Percentiles rank a stretch among this genome's conserved stretches.
Evolutionary conservation across 2,888 invertebrate species (phyloP).

Genomic region (Phengaris arion): DNA sequence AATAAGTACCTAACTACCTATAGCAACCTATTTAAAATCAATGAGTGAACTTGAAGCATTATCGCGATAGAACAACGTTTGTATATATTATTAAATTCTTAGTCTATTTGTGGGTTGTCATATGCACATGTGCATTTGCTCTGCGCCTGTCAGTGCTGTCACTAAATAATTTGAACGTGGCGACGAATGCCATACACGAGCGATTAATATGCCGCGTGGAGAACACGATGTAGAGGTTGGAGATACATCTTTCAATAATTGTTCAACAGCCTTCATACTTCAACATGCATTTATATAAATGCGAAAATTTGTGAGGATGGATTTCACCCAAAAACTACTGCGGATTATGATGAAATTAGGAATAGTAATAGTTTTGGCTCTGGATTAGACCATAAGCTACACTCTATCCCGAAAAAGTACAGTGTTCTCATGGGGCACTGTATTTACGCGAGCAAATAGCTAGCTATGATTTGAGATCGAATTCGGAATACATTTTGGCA

Average conservation of each 20-base stretch:
- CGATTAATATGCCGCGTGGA: background rate
- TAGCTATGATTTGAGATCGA: too few relatives aligned
- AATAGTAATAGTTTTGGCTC: too few relatives aligned
- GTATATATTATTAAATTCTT: background rate
- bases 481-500: too few relatives aligned
- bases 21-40: background rate
- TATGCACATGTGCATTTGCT: constrained; percentile 13
- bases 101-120: constrained; percentile 14
- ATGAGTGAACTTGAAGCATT: background rate
- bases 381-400: too few relatives aligned
- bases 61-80: background rate
- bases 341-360: too few relatives aligned
- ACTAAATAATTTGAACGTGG: background rate
- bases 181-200: background rate
- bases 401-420: too few relatives aligned
- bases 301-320: too few relatives aligned
- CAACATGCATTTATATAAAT: background rate
- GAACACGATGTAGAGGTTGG: background rate
- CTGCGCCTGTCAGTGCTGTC: background rate
- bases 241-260: background rate
- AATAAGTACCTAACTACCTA: too few relatives aligned
- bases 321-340: too few relatives aligned
- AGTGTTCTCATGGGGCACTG: too few relatives aligned
- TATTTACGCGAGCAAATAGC: too few relatives aligned
- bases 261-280: background rate